Conservation (phyloP, 2,797 vertebrate genomes). For the Gorsachius magnificus region DNA sequence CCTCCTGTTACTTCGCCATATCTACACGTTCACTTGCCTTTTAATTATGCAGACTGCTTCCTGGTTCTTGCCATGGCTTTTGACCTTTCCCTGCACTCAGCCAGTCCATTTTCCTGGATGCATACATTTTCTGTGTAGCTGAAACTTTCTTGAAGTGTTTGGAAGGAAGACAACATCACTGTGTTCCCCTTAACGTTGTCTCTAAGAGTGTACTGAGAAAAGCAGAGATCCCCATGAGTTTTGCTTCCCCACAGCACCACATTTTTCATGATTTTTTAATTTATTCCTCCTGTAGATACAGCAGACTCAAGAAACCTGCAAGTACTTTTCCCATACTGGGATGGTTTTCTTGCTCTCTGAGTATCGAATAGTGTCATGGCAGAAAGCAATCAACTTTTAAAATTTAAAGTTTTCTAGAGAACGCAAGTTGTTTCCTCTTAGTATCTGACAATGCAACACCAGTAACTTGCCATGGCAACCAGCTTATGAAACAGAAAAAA, state of each 20-base stretch:
- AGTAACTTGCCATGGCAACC: slow-evolving; percentile 41
- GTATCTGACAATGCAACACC: slow-evolving; percentile 9
- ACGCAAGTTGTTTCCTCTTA: slow-evolving; percentile 26
- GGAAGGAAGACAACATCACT: neutral
- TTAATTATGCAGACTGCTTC: neutral
- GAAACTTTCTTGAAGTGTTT: neutral
- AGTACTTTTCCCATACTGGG: neutral
- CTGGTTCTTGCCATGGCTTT: neutral
- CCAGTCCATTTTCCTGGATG: neutral
- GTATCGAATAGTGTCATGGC: neutral
- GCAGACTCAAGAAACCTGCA: neutral
- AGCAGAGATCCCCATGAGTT: neutral
- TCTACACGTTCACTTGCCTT: neutral
- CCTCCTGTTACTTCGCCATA: neutral
- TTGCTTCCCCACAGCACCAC: neutral
- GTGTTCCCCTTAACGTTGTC: neutral
- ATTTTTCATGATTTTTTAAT: neutral
- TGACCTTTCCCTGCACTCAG: neutral
- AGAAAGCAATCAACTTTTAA: neutral
- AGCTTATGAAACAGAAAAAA: slow-evolving; percentile 19
- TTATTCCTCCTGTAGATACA: neutral
- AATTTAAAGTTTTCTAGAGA: neutral
- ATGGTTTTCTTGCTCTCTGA: neutral
- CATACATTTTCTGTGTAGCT: neutral
- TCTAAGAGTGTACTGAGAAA: neutral